Conservation (phyloP, 1,140 invertebrate genomes). For the Zeugodacus cucurbitae region DNA sequence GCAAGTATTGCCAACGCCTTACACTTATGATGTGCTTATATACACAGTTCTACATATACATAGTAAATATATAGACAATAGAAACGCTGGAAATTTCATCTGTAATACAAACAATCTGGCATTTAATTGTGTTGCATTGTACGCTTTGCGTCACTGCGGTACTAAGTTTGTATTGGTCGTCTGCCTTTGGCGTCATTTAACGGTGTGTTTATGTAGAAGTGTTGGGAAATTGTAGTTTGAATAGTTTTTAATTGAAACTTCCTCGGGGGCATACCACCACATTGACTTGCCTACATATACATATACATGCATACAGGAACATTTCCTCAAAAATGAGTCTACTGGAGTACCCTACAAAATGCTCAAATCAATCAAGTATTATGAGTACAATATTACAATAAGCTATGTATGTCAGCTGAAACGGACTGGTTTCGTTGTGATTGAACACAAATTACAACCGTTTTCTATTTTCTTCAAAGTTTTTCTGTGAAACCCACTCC, state of each 20-base stretch:
- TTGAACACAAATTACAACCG: too few relatives aligned
- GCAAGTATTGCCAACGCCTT: neutral
- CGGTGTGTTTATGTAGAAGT: neutral
- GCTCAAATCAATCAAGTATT: too few relatives aligned
- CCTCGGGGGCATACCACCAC: neutral
- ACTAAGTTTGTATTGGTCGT: neutral
- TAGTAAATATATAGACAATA: neutral
- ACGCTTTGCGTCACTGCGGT: neutral
- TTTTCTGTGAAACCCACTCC: too few relatives aligned
- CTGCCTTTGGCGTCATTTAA: neutral
- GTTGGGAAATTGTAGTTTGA: neutral
- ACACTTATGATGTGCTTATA: neutral
- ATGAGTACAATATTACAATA: too few relatives aligned
- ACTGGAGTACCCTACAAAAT: too few relatives aligned
- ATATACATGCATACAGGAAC: too few relatives aligned
- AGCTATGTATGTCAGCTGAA: too few relatives aligned
- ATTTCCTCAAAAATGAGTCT: too few relatives aligned
- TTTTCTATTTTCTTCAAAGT: too few relatives aligned
- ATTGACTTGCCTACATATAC: too few relatives aligned
- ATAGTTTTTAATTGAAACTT: constrained; percentile 26
- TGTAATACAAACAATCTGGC: neutral
- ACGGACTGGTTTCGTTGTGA: too few relatives aligned
- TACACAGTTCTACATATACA: neutral
- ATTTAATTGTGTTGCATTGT: constrained; percentile 14
- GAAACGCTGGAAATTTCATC: neutral